Base-by-base conservation (phyloP, 2,797 vertebrate genomes). In the Lithobates sylvaticus region DNA sequence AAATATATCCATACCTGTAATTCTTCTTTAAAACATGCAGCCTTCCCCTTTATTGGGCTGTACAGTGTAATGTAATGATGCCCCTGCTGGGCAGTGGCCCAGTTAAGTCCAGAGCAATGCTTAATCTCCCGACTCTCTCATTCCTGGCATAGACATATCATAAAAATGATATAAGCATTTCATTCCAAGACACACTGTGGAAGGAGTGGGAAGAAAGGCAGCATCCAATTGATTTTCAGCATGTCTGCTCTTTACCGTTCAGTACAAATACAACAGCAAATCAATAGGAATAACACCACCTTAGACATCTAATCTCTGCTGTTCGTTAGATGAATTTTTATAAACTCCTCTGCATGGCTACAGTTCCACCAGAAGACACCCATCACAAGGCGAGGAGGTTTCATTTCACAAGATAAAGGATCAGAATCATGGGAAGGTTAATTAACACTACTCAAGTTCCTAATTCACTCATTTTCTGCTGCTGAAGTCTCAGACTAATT, bases 111-210 rank as follows among this genome's bases (percentile, higher is more conserved):
- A 81, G 68, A 0, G 86, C 61, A 88, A 76, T 0, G 0, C 84
- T 93, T 92, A 91, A 93, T 93, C 92, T 93, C 89, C 70, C 84
- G 88, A 89, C 88, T 93, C 88, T 85, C 91, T 91, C 89, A 88
- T 91, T 91, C 89, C 90, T 91, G 91, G 91, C 92, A 91, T 86
- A 91, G 93, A 91, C 90, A 89, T 50, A 84, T 90, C 3, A 0
- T 94, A 93, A 94, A 95, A 93, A 91, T 93, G 93, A 95, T 93
- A 90, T 89, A 93, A 92, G 88, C 83, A 44, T 94, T 93, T 94
- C 92, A 92, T 93, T 91, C 36, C 23, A 89, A 88, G 87, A 0
- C 42, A 89, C 0, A 0, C 91, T 90, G 88, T 89, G 70, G 88
- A 89, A 78, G 86, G 88, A 92, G 87, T 34, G 84, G 67, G 61